Conservation (phyloP, 1,140 invertebrate genomes). For the Drosophila ficusphila region DNA sequence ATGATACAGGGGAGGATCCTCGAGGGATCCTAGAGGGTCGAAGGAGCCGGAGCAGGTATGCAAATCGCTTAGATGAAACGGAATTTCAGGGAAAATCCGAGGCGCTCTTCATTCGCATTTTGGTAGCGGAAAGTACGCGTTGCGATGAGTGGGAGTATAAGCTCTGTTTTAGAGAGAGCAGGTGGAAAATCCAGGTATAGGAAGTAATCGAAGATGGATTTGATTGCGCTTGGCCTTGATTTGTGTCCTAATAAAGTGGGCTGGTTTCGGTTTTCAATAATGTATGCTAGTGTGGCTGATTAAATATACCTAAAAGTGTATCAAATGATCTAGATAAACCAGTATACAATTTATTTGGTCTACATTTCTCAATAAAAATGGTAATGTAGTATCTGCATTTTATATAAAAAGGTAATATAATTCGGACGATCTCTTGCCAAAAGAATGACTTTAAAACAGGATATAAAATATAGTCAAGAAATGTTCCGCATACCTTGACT, state of each 20-base stretch:
- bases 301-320: not conserved
- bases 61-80: constrained; percentile 67
- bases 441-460: too few species aligned
- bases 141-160: constrained; percentile 28
- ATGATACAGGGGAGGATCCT: constrained; percentile 53
- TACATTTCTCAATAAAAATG: not conserved
- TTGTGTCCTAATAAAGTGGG: not conserved
- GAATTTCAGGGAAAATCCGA: constrained; percentile 69
- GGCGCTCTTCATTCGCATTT: constrained; percentile 70
- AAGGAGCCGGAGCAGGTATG: constrained; percentile 51
- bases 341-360: not conserved
- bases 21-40: constrained; percentile 12
- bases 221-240: not conserved
- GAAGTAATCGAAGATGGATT: not conserved
- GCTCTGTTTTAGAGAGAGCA: too few species aligned
- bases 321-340: constrained; percentile 1
- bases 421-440: too few species aligned
- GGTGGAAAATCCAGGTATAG: constrained; percentile 48
- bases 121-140: constrained; percentile 58
- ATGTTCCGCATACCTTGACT: too few species aligned
- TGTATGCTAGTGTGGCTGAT: not conserved
- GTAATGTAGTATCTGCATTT: not conserved
- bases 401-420: not conserved
- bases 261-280: not conserved
- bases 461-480: too few species aligned